phyloP scores from a whole-genome alignment of 2,797 vertebrate genomes.

The Dromococcyx pavoninus region DNA sequence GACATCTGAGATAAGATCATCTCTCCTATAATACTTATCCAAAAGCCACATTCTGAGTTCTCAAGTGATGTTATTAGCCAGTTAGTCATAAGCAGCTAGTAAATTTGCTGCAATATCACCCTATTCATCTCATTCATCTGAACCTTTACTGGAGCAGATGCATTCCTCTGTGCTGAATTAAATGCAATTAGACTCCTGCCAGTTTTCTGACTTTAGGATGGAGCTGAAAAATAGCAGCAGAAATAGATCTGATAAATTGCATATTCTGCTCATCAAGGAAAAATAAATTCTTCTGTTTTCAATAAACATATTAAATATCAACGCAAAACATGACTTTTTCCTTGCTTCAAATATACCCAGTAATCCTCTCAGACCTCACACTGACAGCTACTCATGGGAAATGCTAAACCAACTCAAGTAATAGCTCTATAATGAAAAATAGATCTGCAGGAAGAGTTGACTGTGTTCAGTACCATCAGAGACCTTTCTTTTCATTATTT shows the following conservation, averaged over 20 bases:
- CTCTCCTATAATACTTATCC: not conserved
- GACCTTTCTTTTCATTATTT: constrained; percentile 16
- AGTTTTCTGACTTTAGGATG: not conserved
- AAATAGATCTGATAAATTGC: not conserved
- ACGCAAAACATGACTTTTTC: not conserved
- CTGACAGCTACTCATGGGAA: not conserved
- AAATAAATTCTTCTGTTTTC: not conserved
- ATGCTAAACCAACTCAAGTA: constrained; percentile 20
- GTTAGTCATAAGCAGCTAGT: not conserved
- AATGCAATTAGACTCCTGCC: not conserved
- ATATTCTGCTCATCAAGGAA: not conserved
- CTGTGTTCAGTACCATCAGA: not conserved
- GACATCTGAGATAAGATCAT: not conserved
- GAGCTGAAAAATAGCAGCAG: not conserved
- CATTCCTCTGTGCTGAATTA: not conserved
- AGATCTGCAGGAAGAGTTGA: constrained; percentile 6
- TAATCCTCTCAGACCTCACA: constrained; percentile 11
- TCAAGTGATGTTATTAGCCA: not conserved
- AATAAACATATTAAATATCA: not conserved
- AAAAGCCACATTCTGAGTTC: not conserved
- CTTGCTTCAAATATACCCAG: not conserved
- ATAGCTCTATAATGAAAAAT: constrained; percentile 11
- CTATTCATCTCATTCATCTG: not conserved
- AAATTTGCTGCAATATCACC: not conserved
- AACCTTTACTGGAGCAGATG: not conserved